Evolutionary conservation across 2,888 invertebrate species (phyloP), one percentile per base, ranked within the genome.

Genomic region (Volucella zonaria): DNA sequence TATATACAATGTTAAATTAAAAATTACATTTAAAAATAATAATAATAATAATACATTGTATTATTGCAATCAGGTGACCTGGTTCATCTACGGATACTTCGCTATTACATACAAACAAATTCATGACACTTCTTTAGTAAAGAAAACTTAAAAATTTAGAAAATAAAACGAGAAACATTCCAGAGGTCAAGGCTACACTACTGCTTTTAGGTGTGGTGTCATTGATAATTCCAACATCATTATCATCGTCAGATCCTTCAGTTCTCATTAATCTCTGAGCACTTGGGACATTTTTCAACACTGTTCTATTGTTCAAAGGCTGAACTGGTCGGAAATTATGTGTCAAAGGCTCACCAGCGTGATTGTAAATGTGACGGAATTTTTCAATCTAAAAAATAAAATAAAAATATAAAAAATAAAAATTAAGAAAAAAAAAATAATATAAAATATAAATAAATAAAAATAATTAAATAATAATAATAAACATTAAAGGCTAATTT

Each of bases 291-390:
- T 87, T 87, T 59, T 87, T 86, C 56, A 88, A 94, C 0, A 96
- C 94, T 0, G 92, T 92, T 87, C 97, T 93, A 88, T 95, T 95
- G 42, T 95, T 95, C 1, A 96, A 92, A 0, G 96, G 96, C 89
- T 97, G 96, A 43, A 96, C 94, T 0, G 97, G 97, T 12, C 97
- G 94, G 90, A 95, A 96, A 91, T 97, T 97, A 89, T 96, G 96
- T 0, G 94, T 95, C 83, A 97, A 92, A 18, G 90, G 89, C 87
- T 93, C 93, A 3, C 95, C 96, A 67, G 94, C 93, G 10, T 93
- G 92, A 2, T 94, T 94, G 66, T 93, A 93, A 49, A 97, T 92
- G 86, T 93, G 93, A 56, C 97, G 94, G 90, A 97, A 97, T 62
- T 93, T 93, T 88, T 94, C 94, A 80, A 97, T 93, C 97, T 97